These are phyloP conservation scores for Dicaeum eximium DNA, from an alignment of 2,113 vertebrate genomes.

Conservation along the genomic window DNA sequence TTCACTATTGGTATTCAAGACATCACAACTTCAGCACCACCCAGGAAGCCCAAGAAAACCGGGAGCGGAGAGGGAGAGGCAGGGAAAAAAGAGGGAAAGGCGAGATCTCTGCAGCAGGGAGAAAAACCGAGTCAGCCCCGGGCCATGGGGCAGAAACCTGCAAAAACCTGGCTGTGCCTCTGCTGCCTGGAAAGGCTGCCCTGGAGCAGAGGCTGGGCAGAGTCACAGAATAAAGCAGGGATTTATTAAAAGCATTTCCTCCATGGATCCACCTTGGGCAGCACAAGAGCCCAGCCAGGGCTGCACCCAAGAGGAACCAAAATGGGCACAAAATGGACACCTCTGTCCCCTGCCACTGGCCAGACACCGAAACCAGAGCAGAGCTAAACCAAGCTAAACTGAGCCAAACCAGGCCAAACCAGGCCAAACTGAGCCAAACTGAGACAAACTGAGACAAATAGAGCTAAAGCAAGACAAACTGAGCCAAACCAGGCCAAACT, in stretches of 20 bases:
- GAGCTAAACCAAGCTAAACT: neutral
- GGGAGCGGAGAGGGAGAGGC: neutral
- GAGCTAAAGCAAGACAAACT: rapidly evolving
- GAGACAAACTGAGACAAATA: too few relatives aligned
- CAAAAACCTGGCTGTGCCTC: neutral
- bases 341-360: too few relatives aligned
- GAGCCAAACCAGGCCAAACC: rapidly evolving
- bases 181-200: too few relatives aligned
- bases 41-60: conserved; percentile 75
- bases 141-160: too few relatives aligned
- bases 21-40: conserved; percentile 81
- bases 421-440: rapidly evolving
- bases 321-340: too few relatives aligned
- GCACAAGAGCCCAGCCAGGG: too few relatives aligned
- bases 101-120: neutral
- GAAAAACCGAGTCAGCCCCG: neutral
- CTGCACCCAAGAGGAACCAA: too few relatives aligned
- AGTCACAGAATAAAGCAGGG: too few relatives aligned
- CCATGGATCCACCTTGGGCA: too few relatives aligned
- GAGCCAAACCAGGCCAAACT: rapidly evolving
- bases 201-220: too few relatives aligned
- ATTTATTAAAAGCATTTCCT: too few relatives aligned
- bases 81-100: neutral
- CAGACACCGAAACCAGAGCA: too few relatives aligned
- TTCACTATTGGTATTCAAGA: conserved; percentile 92